Evolutionary conservation across 2,888 invertebrate species (phyloP).

Genomic region (Melangyna quadrimaculata): DNA sequence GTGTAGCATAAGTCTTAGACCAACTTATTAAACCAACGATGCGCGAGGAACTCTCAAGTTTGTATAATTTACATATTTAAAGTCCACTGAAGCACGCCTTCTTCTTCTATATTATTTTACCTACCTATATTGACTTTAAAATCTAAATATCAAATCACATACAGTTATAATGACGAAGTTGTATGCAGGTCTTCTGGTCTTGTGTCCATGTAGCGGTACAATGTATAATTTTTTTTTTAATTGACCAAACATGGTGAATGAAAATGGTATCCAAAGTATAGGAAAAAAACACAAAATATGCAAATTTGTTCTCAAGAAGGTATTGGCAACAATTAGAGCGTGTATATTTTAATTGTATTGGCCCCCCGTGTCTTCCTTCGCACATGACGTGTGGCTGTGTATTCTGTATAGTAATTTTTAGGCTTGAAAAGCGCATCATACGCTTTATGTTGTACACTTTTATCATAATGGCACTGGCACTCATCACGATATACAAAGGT

Average conservation of each 20-base stretch:
- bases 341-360: neutral
- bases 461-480: neutral
- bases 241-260: neutral
- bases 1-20: neutral
- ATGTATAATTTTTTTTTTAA: neutral
- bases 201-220: neutral
- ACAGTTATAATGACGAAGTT: neutral
- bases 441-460: neutral
- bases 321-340: constrained; percentile 27
- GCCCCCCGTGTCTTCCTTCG: neutral
- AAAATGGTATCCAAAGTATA: neutral
- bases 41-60: neutral
- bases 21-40: neutral
- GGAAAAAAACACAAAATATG: constrained; percentile 6
- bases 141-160: neutral
- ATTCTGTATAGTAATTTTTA: neutral
- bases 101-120: neutral
- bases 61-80: constrained; percentile 15
- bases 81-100: neutral
- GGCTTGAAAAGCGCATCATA: constrained; percentile 15
- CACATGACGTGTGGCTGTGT: neutral
- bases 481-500: neutral
- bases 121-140: neutral
- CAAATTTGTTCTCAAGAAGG: neutral
- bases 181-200: neutral